A percentile compares a stretch with the other conserved stretches of the same genome.
Evolutionary conservation across 1,140 invertebrate genomes (phyloP).

Genomic region (Papilio machaon): DNA sequence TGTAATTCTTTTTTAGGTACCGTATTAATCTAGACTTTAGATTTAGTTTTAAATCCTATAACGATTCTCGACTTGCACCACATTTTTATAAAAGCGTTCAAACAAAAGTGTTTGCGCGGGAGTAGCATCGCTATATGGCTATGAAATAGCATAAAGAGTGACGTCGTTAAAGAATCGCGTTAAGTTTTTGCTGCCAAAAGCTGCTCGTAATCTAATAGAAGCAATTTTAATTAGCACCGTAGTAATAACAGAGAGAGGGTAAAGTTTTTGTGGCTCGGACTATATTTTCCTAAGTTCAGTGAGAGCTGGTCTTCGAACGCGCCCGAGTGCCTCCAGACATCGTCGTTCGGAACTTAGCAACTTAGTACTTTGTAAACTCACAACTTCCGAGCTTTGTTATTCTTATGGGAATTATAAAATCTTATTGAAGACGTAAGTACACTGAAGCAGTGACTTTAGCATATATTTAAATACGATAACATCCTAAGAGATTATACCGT

Average conservation of each 20-base stretch:
- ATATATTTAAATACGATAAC: conserved; percentile 23
- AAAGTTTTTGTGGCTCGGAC: conserved; percentile 74
- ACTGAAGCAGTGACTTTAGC: conserved; percentile 7
- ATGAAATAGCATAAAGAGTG: conserved; percentile 78
- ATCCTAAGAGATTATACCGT: background rate
- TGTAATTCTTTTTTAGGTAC: background rate
- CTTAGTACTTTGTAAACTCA: conserved; percentile 70
- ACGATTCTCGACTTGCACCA: background rate
- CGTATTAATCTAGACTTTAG: background rate
- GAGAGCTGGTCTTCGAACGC: conserved; percentile 53
- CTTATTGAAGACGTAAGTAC: conserved; percentile 54
- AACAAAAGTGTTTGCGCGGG: conserved; percentile 60
- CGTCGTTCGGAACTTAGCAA: conserved; percentile 69
- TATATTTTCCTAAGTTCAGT: conserved; percentile 58
- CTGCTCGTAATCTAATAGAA: conserved; percentile 77
- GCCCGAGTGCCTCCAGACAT: conserved; percentile 41
- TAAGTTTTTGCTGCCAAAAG: conserved; percentile 75
- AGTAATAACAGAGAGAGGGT: conserved; percentile 72
- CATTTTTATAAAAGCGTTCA: background rate
- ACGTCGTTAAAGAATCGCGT: conserved; percentile 77
- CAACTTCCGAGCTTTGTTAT: conserved; percentile 58
- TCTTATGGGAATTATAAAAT: conserved; percentile 68
- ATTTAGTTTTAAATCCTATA: background rate
- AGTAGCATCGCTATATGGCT: conserved; percentile 63
- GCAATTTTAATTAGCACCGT: conserved; percentile 79